Evolutionary conservation across 2,797 vertebrate genomes (phyloP).

Genomic region (Acipenser transmontanus): DNA sequence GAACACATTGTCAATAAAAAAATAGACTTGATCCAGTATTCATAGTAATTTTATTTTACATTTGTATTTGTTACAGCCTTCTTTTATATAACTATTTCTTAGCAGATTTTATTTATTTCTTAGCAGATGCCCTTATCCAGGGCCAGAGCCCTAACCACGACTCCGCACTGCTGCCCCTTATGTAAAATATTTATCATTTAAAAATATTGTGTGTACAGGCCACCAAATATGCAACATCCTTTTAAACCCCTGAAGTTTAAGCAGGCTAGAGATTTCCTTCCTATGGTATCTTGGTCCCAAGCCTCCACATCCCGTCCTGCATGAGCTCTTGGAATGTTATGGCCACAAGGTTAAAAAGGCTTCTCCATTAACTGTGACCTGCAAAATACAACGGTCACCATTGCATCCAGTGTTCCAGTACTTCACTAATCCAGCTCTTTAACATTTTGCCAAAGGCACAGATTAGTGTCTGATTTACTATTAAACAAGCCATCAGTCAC

Average conservation of each 20-base stretch:
- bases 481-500: slow-evolving; percentile 11
- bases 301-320: slow-evolving; percentile 18
- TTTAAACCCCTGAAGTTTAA: neutral
- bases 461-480: slow-evolving; percentile 28
- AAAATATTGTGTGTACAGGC: neutral
- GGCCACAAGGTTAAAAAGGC: slow-evolving; percentile 52
- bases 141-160: too few species aligned
- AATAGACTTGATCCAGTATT: too few species aligned
- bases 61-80: too few species aligned
- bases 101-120: too few species aligned
- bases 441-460: slow-evolving; percentile 48
- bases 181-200: too few species aligned
- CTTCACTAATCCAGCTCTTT: slow-evolving; percentile 50
- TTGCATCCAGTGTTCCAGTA: slow-evolving; percentile 35
- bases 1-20: too few species aligned
- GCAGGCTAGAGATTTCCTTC: neutral
- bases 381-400: slow-evolving; percentile 48
- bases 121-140: too few species aligned
- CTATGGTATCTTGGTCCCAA: neutral
- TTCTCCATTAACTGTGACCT: slow-evolving; percentile 55
- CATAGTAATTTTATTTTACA: too few species aligned
- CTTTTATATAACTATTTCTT: too few species aligned
- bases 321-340: slow-evolving; percentile 50
- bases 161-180: too few species aligned
- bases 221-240: neutral